phyloP scores from a whole-genome alignment of 2,888 invertebrate species.

The Caenorhabditis afra region DNA sequence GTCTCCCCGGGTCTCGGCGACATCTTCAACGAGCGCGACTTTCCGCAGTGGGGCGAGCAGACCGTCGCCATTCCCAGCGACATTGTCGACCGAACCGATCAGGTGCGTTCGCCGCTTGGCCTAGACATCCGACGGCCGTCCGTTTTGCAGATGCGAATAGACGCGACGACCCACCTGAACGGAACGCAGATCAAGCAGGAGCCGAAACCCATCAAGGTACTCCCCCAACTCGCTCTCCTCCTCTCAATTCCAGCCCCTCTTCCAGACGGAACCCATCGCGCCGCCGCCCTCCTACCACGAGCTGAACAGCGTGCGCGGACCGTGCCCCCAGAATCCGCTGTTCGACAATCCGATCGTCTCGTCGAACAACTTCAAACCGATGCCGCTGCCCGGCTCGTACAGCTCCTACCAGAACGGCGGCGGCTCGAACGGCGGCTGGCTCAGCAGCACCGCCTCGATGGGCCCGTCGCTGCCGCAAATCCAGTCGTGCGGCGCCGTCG shows the following conservation, averaged over 20 bases:
- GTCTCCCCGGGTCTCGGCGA: constrained; percentile 67
- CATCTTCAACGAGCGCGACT: constrained; percentile 77
- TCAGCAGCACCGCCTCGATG: constrained; percentile 3
- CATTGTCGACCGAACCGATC: constrained; percentile 72
- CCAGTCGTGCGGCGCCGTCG: constrained; percentile 68
- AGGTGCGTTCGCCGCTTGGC: constrained; percentile 40
- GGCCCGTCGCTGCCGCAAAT: constrained; percentile 32
- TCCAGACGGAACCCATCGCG: constrained; percentile 61
- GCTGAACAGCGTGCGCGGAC: constrained; percentile 72
- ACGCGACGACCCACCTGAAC: constrained; percentile 52
- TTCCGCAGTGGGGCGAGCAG: constrained; percentile 74
- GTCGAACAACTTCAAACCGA: constrained; percentile 58
- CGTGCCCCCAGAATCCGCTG: constrained; percentile 75
- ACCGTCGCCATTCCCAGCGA: constrained; percentile 66
- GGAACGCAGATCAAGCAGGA: constrained; percentile 57
- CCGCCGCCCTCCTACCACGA: constrained; percentile 76
- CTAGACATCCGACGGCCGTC: too few species aligned
- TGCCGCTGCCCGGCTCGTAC: constrained; percentile 47
- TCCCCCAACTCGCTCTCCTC: background rate
- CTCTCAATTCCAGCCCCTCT: too few species aligned
- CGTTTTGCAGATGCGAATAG: constrained; percentile 60
- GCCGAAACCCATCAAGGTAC: constrained; percentile 60
- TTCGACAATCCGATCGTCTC: constrained; percentile 67
- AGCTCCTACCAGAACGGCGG: constrained; percentile 33
- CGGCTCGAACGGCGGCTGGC: constrained; percentile 15